Conservation (phyloP, 2,797 vertebrate genomes). For the Acipenser transmontanus region DNA sequence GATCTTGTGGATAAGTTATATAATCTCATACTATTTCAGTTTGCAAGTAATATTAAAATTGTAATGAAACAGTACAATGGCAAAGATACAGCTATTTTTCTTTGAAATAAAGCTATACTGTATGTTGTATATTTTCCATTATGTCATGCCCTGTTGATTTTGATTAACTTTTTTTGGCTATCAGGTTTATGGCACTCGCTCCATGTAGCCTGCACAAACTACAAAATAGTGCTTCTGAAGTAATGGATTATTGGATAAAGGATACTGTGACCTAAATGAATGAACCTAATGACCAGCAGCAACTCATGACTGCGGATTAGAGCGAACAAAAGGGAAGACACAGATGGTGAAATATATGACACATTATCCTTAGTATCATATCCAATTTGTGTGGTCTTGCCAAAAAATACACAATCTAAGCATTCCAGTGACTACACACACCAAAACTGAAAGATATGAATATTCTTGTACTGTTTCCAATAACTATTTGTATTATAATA, state of each 20-base stretch:
- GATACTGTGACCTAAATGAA: conserved; percentile 23
- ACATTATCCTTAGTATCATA: conserved; percentile 20
- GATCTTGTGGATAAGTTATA: conserved; percentile 26
- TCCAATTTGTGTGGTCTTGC: conserved; percentile 12
- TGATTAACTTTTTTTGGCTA: too few relatives aligned
- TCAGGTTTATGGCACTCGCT: too few relatives aligned
- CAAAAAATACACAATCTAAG: conserved; percentile 21
- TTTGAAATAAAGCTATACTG: too few relatives aligned
- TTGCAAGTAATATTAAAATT: conserved; percentile 18
- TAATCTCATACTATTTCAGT: conserved; percentile 14
- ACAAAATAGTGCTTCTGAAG: neutral
- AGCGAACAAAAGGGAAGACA: conserved; percentile 4
- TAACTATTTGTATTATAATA: too few relatives aligned
- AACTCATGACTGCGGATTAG: neutral
- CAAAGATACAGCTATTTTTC: too few relatives aligned
- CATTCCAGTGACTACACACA: neutral
- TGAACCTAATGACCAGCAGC: conserved; percentile 8
- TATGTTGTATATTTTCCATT: too few relatives aligned
- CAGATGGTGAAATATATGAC: conserved; percentile 14
- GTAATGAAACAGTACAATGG: neutral
- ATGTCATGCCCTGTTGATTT: too few relatives aligned
- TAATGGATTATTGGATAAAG: conserved; percentile 17
- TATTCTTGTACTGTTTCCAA: neutral
- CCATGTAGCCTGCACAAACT: too few relatives aligned
- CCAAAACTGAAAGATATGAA: neutral